These are phyloP conservation scores for Lophochroa leadbeateri DNA, from an alignment of 2,113 vertebrate genomes.

Conservation along the genomic window DNA sequence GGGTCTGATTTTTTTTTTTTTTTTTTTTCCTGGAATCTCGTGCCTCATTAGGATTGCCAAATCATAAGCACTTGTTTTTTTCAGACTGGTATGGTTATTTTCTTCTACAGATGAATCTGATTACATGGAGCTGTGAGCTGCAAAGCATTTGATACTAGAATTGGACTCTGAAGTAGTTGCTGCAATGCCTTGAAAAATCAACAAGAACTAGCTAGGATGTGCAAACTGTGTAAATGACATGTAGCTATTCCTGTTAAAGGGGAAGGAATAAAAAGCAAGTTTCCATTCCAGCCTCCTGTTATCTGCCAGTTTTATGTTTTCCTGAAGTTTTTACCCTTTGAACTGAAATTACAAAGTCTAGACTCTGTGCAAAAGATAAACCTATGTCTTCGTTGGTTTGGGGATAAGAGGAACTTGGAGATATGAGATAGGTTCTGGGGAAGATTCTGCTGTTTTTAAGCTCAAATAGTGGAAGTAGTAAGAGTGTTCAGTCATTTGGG, in stretches of 20 bases:
- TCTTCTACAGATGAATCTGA: background rate
- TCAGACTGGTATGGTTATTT: background rate
- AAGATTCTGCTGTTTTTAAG: background rate
- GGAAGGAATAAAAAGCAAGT: background rate
- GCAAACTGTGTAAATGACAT: background rate
- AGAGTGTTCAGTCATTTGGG: background rate
- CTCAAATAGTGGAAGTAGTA: background rate
- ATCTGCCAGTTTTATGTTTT: background rate
- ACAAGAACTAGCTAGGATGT: background rate
- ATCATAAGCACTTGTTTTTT: background rate
- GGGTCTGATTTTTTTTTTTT: background rate
- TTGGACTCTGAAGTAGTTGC: background rate
- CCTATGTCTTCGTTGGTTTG: background rate
- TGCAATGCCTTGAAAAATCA: background rate
- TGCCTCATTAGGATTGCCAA: background rate
- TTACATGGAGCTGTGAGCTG: background rate
- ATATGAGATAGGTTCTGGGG: background rate
- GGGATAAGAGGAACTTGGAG: background rate
- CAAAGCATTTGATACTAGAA: background rate
- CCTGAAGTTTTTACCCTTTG: background rate
- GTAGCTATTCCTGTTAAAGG: background rate
- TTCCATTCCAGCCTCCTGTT: constrained; percentile 1
- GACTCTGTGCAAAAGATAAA: background rate
- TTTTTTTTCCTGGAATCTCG: background rate
- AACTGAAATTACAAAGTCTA: background rate